A percentile compares a stretch with the other conserved stretches of the same genome.
These are phyloP conservation scores for Pseudomyrmex sp. DNA, from an alignment of 1,140 invertebrate species.

Conservation along the genomic window DNA sequence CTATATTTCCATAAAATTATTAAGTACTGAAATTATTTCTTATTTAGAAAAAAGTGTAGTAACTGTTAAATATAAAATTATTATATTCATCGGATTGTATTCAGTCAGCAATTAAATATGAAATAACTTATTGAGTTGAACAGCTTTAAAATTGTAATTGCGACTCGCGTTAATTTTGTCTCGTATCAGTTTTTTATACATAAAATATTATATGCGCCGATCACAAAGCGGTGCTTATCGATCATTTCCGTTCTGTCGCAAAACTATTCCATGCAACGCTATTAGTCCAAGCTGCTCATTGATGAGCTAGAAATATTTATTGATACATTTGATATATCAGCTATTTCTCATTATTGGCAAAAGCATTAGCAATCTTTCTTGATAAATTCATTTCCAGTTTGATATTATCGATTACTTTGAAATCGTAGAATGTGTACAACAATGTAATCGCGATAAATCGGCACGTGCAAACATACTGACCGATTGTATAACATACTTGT, in stretches of 20 bases:
- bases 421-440: neutral
- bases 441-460: neutral
- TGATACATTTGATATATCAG: slow-evolving; percentile 17
- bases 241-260: slow-evolving; percentile 31
- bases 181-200: neutral
- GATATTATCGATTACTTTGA: neutral
- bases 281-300: slow-evolving; percentile 26
- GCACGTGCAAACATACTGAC: neutral
- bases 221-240: slow-evolving; percentile 16
- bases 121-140: slow-evolving; percentile 21
- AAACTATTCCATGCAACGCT: slow-evolving; percentile 16
- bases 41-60: too few relatives aligned
- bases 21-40: too few relatives aligned
- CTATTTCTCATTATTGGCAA: slow-evolving; percentile 29
- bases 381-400: neutral
- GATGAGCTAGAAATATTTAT: slow-evolving; percentile 30
- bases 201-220: slow-evolving; percentile 46
- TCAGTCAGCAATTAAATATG: slow-evolving; percentile 9
- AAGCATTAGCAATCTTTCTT: neutral
- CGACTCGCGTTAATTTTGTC: slow-evolving; percentile 30
- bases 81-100: neutral
- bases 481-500: slow-evolving; percentile 18
- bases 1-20: too few relatives aligned
- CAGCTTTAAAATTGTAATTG: slow-evolving; percentile 26
- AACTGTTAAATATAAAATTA: too few relatives aligned